Percentiles rank a stretch among this genome's conserved stretches.
Evolutionary conservation across 2,888 invertebrate species (phyloP).

Genomic region (Onchidella celtica): DNA sequence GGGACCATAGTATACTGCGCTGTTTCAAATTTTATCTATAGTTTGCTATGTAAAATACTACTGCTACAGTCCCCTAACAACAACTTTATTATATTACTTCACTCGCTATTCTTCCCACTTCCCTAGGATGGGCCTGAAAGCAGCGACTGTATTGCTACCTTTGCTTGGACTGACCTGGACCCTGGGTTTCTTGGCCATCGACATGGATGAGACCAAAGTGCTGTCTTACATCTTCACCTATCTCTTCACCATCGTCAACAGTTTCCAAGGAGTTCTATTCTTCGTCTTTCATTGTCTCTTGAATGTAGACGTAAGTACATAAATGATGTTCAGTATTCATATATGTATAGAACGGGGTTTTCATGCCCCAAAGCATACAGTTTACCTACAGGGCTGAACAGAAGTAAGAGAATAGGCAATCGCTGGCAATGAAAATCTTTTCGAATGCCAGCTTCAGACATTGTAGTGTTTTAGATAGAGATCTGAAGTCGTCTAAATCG

Average conservation of each 20-base stretch:
- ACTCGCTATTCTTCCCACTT: background rate
- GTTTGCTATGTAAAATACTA: too few species aligned
- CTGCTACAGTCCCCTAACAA: too few species aligned
- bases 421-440: too few species aligned
- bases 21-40: too few species aligned
- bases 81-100: too few species aligned
- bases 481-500: too few species aligned
- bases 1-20: too few species aligned
- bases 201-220: slow-evolving; percentile 65
- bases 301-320: slow-evolving; percentile 70
- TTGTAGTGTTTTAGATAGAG: too few species aligned
- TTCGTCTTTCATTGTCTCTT: slow-evolving; percentile 76
- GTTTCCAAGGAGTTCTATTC: slow-evolving; percentile 76
- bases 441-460: too few species aligned
- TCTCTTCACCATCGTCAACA: slow-evolving; percentile 75
- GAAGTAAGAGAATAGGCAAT: too few species aligned
- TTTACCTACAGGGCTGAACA: too few species aligned
- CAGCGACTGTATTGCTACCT: slow-evolving; percentile 79
- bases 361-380: too few species aligned
- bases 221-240: slow-evolving; percentile 79
- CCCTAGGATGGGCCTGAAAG: slow-evolving; percentile 78
- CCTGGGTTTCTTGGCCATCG: slow-evolving; percentile 79
- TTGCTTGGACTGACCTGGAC: slow-evolving; percentile 80
- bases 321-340: background rate
- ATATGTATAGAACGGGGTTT: background rate